Conservation (phyloP, 2,797 vertebrate genomes). For the Hoplostethus atlanticus region DNA sequence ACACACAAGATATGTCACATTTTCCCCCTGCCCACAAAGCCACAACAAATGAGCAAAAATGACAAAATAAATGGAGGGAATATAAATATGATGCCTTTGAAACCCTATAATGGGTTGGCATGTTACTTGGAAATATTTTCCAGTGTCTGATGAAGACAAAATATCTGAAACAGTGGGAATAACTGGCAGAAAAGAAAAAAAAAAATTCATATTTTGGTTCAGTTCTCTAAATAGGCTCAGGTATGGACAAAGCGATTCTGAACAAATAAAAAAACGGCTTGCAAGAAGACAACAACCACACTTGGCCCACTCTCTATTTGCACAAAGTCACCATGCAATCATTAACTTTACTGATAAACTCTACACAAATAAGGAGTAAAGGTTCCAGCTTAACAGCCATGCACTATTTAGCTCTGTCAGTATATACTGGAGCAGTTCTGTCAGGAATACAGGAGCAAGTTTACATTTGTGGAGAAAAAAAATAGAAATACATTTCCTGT, state of each 20-base stretch:
- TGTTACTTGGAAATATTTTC: conserved; percentile 28
- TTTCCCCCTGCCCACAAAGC: conserved; percentile 41
- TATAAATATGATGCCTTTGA: conserved; percentile 34
- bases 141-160: conserved; percentile 44
- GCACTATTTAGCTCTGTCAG: conserved; percentile 14
- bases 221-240: conserved; percentile 42
- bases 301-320: conserved; percentile 62
- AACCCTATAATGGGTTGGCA: conserved; percentile 26
- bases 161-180: conserved; percentile 41
- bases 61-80: conserved; percentile 25
- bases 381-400: conserved; percentile 60
- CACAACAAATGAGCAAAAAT: conserved; percentile 37
- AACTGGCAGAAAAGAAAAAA: conserved; percentile 52
- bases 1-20: conserved; percentile 39
- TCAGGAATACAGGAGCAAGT: neutral
- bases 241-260: conserved; percentile 37
- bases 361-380: conserved; percentile 68
- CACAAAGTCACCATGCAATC: conserved; percentile 67
- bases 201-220: conserved; percentile 47
- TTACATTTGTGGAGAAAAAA: conserved; percentile 19
- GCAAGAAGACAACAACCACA: conserved; percentile 54
- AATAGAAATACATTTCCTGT: conserved; percentile 19
- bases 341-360: conserved; percentile 77
- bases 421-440: conserved; percentile 15
- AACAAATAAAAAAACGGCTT: conserved; percentile 58